phyloP scores from a whole-genome alignment of 30 jellyfish, hydroid and myxozoan species.

The Hydractinia symbiolongicarpus region DNA sequence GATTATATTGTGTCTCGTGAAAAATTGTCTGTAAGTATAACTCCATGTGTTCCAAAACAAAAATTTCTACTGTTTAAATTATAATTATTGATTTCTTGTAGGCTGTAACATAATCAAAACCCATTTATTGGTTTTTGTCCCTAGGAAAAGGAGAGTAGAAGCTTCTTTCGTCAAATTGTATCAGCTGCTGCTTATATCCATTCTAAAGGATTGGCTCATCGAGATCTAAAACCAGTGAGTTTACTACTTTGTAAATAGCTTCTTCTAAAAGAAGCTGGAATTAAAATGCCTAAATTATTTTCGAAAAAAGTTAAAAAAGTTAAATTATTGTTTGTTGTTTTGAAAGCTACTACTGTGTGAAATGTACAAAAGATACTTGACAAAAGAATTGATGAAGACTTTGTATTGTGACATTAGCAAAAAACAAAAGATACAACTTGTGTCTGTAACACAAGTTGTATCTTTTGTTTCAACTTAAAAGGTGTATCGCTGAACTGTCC shows the following conservation, averaged over 20 bases:
- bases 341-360: neutral
- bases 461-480: too few relatives aligned
- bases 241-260: neutral
- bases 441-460: too few relatives aligned
- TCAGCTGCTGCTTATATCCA: conserved; percentile 97
- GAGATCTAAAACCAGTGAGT: conserved; percentile 96
- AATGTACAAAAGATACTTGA: too few relatives aligned
- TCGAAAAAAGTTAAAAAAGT: neutral
- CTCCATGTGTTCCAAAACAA: neutral
- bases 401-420: too few relatives aligned
- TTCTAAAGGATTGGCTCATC: conserved; percentile 92
- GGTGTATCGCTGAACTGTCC: too few relatives aligned
- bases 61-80: neutral
- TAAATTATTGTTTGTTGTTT: neutral
- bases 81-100: neutral
- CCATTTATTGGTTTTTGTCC: neutral
- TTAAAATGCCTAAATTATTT: neutral
- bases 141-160: conserved; percentile 88
- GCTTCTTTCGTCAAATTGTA: conserved; percentile 90
- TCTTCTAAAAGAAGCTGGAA: neutral
- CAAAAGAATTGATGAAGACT: too few relatives aligned
- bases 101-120: neutral
- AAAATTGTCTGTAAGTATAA: conserved; percentile 52
- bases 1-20: conserved; percentile 90
- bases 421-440: too few relatives aligned